Evolutionary conservation across 2,888 invertebrate species (phyloP), one percentile per base, ranked within the genome.

Genomic region (Rhyacophila evoluta): DNA sequence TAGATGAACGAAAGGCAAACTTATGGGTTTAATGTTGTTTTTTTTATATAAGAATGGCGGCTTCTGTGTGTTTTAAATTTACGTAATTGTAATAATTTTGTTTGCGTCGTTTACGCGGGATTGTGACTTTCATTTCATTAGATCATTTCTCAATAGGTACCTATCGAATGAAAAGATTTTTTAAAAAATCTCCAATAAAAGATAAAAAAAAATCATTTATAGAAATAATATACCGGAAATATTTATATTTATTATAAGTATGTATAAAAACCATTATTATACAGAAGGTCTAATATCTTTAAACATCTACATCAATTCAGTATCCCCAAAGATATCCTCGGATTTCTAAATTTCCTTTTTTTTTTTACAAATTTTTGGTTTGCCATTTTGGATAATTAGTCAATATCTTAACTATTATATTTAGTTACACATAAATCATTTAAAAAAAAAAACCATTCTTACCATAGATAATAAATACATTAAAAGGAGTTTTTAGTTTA

Each of bases 151-250:
- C 55, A 55, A 55, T 55, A 55, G 55, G 55, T 55, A 55, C 55
- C 55, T 55, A 55, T 55, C 55, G 55, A 55, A 55, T 55, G 15
- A 19, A 55, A 55, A 55, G 55, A 55, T 55, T 55, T 55, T 41
- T 55, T 55, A 55, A 55, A 55, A 55, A 55, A 55, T 55, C 55
- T 55, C 55, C 55, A 55, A 25, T 55, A 55, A 55, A 55, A 55
- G 8, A 19, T 33, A 55, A 55, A 55, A 39, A 55, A 55, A 55
- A 55, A 55, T 55, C 55, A 19, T 55, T 19, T 55, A 55, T 41
- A 41, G 15, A 19, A 19, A 55, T 55, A 19, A 25, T 15, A 55
- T 25, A 55, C 55, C 19, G 55, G 55, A 19, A 55, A 25, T 55
- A 55, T 55, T 55, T 55, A 55, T 55, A 55, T 55, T 15, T 55